Evolutionary conservation across 2,113 vertebrate genomes (phyloP), one percentile per base, ranked within the genome.

Genomic region (Amazona vittata): DNA sequence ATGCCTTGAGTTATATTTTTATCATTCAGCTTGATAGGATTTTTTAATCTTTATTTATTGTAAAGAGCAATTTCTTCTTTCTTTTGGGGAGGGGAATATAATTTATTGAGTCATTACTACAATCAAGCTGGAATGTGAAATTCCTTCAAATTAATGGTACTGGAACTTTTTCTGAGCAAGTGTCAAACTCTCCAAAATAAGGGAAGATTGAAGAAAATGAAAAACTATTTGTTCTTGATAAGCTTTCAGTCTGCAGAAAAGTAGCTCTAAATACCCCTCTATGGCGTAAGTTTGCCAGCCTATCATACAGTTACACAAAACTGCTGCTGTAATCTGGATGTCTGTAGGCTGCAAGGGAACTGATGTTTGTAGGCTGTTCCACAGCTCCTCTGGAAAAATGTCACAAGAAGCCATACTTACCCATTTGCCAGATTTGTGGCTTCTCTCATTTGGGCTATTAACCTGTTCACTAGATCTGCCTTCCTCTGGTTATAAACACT

Each of bases 371-470:
- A 59, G n/a, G 18, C 19, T n/a, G 5, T 9, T 35, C 64, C 4
- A 4, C 8, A 83, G 63, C 3, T 73, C 14, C 39, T 60, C 71
- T 6, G 41, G 39, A 59, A 12, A 64, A 67, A 82, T 26, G 39
- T 37, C 26, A 91, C 7, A 49, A 47, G 52, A 44, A 83, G 65
- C 3, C 63, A 18, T 65, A 94, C 98, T 86, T 94, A 99, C 99
- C 99, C 99, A 86, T 99, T 99, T 95, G 99, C 99, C 93, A 99
- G 97, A 93, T 99, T 99, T 53, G 99, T 99, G 50, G 99, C 98
- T 97, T 99, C 99, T 97, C 99, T 99, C 99, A 99, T 99, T 33
- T 99, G 98, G 85, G 99, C 99, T 95, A 99, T 99, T 88, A 98
- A 98, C 89, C 98, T 98, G 97, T 99, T 99, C 8, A 99, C 98